Evolutionary conservation across 2,797 vertebrate species (phyloP).

Genomic region (Rhyacichthys aspro): DNA sequence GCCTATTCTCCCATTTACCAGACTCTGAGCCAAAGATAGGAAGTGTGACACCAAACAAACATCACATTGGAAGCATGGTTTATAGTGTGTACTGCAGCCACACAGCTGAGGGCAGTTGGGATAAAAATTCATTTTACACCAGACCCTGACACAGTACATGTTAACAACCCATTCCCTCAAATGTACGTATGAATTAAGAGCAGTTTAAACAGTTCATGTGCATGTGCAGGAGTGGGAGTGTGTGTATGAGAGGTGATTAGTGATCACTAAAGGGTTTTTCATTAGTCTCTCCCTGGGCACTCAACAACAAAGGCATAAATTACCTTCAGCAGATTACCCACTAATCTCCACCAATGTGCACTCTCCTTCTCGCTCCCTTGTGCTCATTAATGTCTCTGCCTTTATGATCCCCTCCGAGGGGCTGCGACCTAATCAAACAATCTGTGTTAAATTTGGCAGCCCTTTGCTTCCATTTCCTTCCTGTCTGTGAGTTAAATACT

Average conservation of each 20-base stretch:
- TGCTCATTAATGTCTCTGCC: conserved; percentile 66
- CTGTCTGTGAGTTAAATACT: conserved; percentile 19
- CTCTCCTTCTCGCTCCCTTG: conserved; percentile 34
- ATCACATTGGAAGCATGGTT: too few relatives aligned
- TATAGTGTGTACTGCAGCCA: too few relatives aligned
- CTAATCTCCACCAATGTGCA: conserved; percentile 72
- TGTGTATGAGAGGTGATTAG: conserved; percentile 69
- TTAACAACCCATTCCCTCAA: background rate
- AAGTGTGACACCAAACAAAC: too few relatives aligned
- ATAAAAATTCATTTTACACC: too few relatives aligned
- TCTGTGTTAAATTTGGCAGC: conserved; percentile 42
- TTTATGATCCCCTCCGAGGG: conserved; percentile 56
- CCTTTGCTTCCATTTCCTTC: conserved; percentile 22
- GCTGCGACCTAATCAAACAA: conserved; percentile 61
- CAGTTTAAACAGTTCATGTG: conserved; percentile 23
- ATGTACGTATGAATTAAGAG: conserved; percentile 15
- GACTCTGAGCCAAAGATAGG: too few relatives aligned
- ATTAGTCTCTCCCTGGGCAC: conserved; percentile 77
- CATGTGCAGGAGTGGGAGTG: conserved; percentile 21
- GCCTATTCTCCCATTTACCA: too few relatives aligned
- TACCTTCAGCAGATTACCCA: conserved; percentile 79
- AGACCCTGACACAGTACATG: too few relatives aligned
- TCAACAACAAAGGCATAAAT: conserved; percentile 80
- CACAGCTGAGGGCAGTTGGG: too few relatives aligned
- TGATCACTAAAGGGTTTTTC: conserved; percentile 80